Evolutionary conservation across 2,888 invertebrate species (phyloP).

Genomic region (Orthosia gothica): DNA sequence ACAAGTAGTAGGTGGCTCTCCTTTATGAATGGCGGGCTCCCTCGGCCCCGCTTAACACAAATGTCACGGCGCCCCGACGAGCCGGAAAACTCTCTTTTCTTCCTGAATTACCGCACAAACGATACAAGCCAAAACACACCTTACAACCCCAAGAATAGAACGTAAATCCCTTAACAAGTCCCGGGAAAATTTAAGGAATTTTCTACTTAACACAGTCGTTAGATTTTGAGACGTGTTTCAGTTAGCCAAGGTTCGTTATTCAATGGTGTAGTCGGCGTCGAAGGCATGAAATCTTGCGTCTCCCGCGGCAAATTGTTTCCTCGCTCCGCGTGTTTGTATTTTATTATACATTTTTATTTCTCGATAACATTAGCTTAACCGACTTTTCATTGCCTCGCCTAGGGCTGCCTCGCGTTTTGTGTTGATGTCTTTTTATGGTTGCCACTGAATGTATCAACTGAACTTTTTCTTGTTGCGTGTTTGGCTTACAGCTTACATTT

Average conservation of each 20-base stretch:
- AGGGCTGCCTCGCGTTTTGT: constrained; percentile 84
- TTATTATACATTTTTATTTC: constrained; percentile 92
- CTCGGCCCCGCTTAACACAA: constrained; percentile 90
- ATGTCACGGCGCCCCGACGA: constrained; percentile 90
- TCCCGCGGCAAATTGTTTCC: constrained; percentile 91
- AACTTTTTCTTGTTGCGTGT: constrained; percentile 58
- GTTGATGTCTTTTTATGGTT: constrained; percentile 72
- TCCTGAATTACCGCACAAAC: constrained; percentile 85
- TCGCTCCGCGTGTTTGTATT: constrained; percentile 91
- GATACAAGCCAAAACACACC: constrained; percentile 73
- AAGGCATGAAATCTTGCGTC: constrained; percentile 90
- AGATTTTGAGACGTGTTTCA: constrained; percentile 76
- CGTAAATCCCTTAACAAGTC: constrained; percentile 61
- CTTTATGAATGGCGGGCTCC: constrained; percentile 89
- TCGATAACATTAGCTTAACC: constrained; percentile 92
- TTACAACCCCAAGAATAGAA: constrained; percentile 72
- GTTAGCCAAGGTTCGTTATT: constrained; percentile 72
- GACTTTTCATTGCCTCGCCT: constrained; percentile 91
- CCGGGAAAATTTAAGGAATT: constrained; percentile 89
- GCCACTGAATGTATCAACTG: constrained; percentile 68
- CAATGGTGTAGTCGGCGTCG: constrained; percentile 70
- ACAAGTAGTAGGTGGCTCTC: constrained; percentile 82
- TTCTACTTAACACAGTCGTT: constrained; percentile 76
- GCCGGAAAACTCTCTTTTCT: constrained; percentile 91
- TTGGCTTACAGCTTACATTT: constrained; percentile 47